Conservation (phyloP, 2,113 vertebrate genomes). For the Ceyx margarethae region DNA sequence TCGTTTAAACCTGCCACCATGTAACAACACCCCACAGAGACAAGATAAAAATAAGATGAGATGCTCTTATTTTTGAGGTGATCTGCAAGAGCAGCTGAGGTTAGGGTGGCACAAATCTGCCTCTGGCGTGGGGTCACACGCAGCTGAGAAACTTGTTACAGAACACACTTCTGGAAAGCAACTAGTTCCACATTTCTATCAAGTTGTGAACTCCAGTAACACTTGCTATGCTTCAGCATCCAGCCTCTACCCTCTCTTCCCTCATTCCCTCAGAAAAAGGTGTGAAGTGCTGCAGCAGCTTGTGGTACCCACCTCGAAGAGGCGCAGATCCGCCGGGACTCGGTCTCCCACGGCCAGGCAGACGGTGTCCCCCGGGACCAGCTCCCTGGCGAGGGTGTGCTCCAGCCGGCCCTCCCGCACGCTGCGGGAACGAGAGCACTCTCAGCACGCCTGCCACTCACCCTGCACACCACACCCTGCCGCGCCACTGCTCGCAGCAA, state of each 20-base stretch:
- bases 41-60: not conserved
- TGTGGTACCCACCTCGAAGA: conserved; percentile 85
- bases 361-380: conserved; percentile 96
- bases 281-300: not conserved
- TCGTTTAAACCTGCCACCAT: not conserved
- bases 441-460: not conserved
- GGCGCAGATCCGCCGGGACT: conserved; percentile 92
- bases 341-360: conserved; percentile 93
- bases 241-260: not conserved
- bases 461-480: too few species aligned
- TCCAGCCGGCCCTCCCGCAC: conserved; percentile 89
- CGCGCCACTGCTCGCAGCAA: not conserved
- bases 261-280: not conserved
- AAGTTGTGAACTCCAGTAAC: not conserved
- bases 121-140: not conserved
- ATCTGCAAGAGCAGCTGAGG: not conserved
- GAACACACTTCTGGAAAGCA: not conserved
- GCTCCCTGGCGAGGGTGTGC: conserved; percentile 89
- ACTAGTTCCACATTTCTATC: not conserved
- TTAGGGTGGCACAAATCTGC: not conserved
- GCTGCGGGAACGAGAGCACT: conserved; percentile 56
- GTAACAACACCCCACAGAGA: not conserved
- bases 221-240: not conserved
- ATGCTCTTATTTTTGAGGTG: not conserved
- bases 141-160: not conserved